These are phyloP conservation scores for Microtus ochrogaster DNA, from an alignment of 2,113 vertebrate genomes.

Conservation along the genomic window DNA sequence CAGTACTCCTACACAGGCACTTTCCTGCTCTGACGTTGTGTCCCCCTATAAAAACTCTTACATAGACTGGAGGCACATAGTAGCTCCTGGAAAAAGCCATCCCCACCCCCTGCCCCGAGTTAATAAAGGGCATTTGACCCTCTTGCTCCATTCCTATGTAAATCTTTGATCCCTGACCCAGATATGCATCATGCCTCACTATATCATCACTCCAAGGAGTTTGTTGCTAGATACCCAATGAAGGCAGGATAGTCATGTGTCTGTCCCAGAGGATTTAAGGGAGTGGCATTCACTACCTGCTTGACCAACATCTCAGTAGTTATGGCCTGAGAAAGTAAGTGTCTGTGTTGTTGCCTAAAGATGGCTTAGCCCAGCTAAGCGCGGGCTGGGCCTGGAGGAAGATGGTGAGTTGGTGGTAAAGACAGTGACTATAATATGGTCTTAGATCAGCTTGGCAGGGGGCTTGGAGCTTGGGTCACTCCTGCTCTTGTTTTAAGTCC, in stretches of 20 bases:
- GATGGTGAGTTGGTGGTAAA: neutral
- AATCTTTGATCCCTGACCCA: neutral
- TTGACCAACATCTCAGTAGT: neutral
- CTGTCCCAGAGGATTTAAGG: too few species aligned
- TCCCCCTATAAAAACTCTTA: neutral
- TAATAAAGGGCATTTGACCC: neutral
- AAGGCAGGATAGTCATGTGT: neutral
- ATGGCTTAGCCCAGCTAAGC: neutral
- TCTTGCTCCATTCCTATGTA: neutral
- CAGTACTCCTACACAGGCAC: neutral
- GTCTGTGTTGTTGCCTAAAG: neutral
- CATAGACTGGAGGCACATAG: neutral
- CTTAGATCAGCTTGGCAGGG: neutral
- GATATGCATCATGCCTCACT: rapidly evolving
- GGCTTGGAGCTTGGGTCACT: neutral
- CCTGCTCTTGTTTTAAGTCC: neutral
- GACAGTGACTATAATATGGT: neutral
- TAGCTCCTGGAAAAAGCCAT: neutral
- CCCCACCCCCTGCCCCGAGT: neutral
- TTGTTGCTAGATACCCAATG: rapidly evolving
- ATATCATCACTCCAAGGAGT: rapidly evolving
- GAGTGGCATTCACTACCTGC: neutral
- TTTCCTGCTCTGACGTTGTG: neutral
- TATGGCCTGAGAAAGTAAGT: neutral
- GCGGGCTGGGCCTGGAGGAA: neutral